Evolutionary conservation across 1,140 invertebrate species (phyloP).

Genomic region (Nautilus pompilius): DNA sequence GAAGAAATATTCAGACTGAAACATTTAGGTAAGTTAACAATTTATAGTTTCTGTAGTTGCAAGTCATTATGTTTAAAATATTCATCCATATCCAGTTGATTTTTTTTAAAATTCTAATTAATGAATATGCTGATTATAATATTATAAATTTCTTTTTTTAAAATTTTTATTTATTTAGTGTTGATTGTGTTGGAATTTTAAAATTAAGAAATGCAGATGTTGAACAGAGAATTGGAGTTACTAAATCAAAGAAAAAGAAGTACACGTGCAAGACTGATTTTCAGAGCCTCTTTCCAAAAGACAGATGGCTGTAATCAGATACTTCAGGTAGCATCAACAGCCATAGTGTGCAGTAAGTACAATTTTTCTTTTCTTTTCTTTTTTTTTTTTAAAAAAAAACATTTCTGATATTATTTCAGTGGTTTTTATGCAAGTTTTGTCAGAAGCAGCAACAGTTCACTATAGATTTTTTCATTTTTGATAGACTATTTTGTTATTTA

Average conservation of each 20-base stretch:
- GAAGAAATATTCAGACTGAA: no score
- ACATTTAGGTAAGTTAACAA: no score
- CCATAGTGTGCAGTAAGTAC: constrained; percentile 92
- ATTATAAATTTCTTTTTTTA: neutral
- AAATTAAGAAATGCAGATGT: constrained; percentile 96
- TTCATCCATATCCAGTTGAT: neutral
- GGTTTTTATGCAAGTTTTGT: neutral
- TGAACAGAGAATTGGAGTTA: constrained; percentile 76
- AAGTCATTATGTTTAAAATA: neutral
- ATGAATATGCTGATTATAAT: neutral
- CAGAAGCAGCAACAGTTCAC: neutral
- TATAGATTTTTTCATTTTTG: neutral
- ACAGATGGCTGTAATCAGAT: constrained; percentile 74
- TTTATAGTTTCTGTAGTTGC: no score
- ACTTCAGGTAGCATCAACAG: constrained; percentile 87
- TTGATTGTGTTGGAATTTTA: constrained; percentile 68
- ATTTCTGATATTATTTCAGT: neutral
- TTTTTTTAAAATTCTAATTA: neutral
- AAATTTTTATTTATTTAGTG: constrained; percentile 43
- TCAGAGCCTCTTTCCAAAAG: constrained; percentile 73
- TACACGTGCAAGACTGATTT: constrained; percentile 91
- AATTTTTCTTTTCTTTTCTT: neutral
- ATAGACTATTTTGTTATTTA: no score
- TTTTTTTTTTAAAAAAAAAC: neutral
- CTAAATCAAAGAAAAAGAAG: constrained; percentile 83